Evolutionary conservation across 2,797 vertebrate genomes (phyloP).

Genomic region (Sparidentex hasta): DNA sequence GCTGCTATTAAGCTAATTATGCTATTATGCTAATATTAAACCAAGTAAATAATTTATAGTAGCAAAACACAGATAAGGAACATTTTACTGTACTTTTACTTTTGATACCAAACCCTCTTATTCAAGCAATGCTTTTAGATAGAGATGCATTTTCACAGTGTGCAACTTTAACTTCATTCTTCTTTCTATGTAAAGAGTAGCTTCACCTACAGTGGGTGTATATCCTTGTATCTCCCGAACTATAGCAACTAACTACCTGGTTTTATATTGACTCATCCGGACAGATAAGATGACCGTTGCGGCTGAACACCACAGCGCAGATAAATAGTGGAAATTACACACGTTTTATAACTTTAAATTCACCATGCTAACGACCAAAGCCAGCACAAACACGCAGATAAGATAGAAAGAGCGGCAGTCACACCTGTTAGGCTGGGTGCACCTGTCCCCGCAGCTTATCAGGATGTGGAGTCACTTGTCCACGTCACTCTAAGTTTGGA

Average conservation of each 20-base stretch:
- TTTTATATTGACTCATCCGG: not conserved
- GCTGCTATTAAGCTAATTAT: too few species aligned
- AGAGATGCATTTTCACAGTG: not conserved
- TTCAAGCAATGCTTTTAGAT: not conserved
- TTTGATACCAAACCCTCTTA: not conserved
- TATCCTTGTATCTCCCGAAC: not conserved
- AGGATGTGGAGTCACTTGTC: conserved; percentile 28
- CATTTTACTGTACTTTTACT: not conserved
- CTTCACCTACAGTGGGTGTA: not conserved
- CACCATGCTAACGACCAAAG: not conserved
- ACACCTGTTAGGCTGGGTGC: conserved; percentile 35
- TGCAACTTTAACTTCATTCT: not conserved
- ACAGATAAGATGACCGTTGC: not conserved
- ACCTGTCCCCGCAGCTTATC: conserved; percentile 27
- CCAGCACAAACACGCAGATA: not conserved
- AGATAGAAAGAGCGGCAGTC: not conserved
- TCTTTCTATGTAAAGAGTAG: not conserved
- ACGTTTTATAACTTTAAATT: not conserved
- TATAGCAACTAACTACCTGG: too few species aligned
- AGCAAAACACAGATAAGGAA: not conserved
- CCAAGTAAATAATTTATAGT: not conserved
- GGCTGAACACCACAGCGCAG: not conserved
- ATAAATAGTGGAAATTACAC: too few species aligned
- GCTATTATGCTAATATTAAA: too few species aligned
- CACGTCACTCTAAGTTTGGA: conserved; percentile 58